phyloP scores from a whole-genome alignment of 2,888 invertebrate genomes.

The Hyles lineata region DNA sequence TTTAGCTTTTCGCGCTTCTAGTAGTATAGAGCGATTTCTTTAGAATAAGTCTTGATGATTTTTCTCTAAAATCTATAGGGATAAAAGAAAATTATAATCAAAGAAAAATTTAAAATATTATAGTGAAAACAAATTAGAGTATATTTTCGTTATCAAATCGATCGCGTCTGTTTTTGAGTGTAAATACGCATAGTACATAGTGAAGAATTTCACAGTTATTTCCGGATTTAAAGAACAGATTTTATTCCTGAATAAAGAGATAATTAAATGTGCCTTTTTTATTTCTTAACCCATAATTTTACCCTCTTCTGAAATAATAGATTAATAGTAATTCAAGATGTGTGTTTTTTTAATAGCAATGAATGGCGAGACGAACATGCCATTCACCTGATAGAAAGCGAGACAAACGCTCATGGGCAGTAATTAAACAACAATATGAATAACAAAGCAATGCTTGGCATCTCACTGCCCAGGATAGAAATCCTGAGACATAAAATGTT shows the following conservation, averaged over 20 bases:
- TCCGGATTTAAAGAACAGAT: slow-evolving; percentile 69
- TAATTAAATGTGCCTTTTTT: slow-evolving; percentile 48
- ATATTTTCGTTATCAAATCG: slow-evolving; percentile 70
- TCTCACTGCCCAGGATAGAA: too few relatives aligned
- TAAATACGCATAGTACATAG: slow-evolving; percentile 54
- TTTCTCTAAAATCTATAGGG: slow-evolving; percentile 51
- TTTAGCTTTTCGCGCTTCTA: slow-evolving; percentile 29
- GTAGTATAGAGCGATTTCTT: slow-evolving; percentile 35
- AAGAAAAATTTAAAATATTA: slow-evolving; percentile 62
- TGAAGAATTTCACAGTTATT: slow-evolving; percentile 50
- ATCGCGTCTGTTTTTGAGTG: slow-evolving; percentile 48
- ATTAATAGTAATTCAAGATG: too few relatives aligned
- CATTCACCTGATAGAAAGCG: too few relatives aligned
- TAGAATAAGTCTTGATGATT: slow-evolving; percentile 52
- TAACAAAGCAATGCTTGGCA: too few relatives aligned
- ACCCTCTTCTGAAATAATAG: too few relatives aligned
- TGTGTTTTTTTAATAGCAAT: too few relatives aligned
- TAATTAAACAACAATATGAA: too few relatives aligned
- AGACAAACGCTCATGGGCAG: too few relatives aligned
- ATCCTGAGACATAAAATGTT: too few relatives aligned
- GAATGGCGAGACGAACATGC: too few relatives aligned
- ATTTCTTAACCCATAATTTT: slow-evolving; percentile 35
- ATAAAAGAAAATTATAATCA: slow-evolving; percentile 51
- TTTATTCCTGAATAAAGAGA: slow-evolving; percentile 79
- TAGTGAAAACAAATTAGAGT: slow-evolving; percentile 58